phyloP scores from a whole-genome alignment of 1,140 invertebrate species.

The Sitobion miscanthi region DNA sequence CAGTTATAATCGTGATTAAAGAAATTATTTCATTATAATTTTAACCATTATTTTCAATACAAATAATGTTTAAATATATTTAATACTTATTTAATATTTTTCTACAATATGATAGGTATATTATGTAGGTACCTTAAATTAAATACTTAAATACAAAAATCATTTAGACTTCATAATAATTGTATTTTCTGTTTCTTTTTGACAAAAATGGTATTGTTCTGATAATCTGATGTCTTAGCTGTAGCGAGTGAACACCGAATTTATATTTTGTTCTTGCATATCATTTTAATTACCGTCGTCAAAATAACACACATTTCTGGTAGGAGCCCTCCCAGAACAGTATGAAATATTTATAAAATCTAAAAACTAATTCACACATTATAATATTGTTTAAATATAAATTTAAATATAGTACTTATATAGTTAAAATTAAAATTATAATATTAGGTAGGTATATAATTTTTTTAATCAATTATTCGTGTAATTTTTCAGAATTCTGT shows the following conservation, averaged over 20 bases:
- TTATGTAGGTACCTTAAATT: no score
- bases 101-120: background rate
- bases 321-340: accelerated
- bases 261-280: background rate
- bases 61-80: background rate
- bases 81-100: background rate
- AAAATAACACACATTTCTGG: background rate
- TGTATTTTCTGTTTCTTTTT: background rate
- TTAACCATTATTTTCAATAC: background rate
- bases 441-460: background rate
- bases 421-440: background rate
- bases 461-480: background rate
- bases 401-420: background rate
- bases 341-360: background rate
- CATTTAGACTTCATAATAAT: background rate
- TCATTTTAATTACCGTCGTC: background rate
- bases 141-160: no score
- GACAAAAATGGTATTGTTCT: background rate
- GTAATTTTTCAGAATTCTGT: background rate
- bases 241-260: background rate
- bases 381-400: background rate
- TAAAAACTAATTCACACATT: background rate
- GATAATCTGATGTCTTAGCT: no score
- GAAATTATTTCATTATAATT: background rate
- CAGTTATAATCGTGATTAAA: no score